Base-by-base conservation (phyloP, 2,888 invertebrate genomes). In the Nematopogon swammerdamellus region DNA sequence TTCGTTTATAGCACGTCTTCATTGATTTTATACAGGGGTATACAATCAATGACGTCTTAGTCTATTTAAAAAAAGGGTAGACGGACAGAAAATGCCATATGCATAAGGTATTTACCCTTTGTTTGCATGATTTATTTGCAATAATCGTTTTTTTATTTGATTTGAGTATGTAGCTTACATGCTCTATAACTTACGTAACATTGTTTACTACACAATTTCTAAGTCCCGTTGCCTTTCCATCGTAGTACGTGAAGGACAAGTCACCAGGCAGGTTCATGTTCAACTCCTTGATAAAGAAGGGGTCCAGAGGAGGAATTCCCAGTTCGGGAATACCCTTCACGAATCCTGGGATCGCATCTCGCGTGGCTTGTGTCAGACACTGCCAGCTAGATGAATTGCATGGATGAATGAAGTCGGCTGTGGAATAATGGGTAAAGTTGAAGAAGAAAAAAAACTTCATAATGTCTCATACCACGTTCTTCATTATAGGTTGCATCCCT, bases 341-440 rank as follows among this genome's bases (percentile, higher is more conserved):
- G 4, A 77, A 68, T 0, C 77, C 76, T 1, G 77, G 77, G 45
- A 79, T 63, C 0, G 77, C 77, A 44, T 72, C 74, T 45, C 72
- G 46, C 1, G 75, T 75, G 1, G 77, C 75, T 53, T 77, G 67
- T 5, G 77, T 79, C 60, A 77, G 75, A 54, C 77, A 79, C 59
- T 75, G 74, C 56, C 76, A 75, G 3, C 67, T 71, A 2, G 71
- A 58, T 45, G 72, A 74, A 1, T 59, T 58, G 52, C 77, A 79
- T 0, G 77, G 77, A 50, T 77, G 77, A 55, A 79, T 77, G 59
- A 73, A 79, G 55, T 74, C 72, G 1, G 77, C 77, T 79, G 66
- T 50, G 58, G 60, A 54, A 53, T 44, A 52, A 45, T 49, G 18
- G 8, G 4, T 4, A 6, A 25, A 4, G 25, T 25, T 4, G n/a